phyloP scores from a whole-genome alignment of 2,888 invertebrate genomes.

The Nasonia oneida region DNA sequence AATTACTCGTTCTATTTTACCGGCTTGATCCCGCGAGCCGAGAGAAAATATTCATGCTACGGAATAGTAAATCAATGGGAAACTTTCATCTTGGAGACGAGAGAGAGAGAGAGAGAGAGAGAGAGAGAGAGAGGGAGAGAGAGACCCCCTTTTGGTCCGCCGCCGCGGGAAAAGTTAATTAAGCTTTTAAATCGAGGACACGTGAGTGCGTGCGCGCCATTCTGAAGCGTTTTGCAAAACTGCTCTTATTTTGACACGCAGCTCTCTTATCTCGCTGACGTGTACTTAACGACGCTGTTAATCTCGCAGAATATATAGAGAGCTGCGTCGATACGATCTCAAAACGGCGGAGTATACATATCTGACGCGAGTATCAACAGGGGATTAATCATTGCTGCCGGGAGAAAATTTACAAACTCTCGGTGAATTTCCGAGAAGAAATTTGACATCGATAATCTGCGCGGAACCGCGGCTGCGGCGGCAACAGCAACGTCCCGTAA shows the following conservation, averaged over 20 bases:
- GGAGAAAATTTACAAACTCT: slow-evolving; percentile 8
- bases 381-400: background rate
- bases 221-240: background rate
- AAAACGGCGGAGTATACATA: background rate
- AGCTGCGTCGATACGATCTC: background rate
- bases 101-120: too few relatives aligned
- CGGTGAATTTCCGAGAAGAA: background rate
- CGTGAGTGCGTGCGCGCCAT: background rate
- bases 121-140: too few relatives aligned
- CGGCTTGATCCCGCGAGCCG: slow-evolving; percentile 15
- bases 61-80: slow-evolving; percentile 34
- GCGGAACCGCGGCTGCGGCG: background rate
- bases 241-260: background rate
- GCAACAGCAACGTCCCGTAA: background rate
- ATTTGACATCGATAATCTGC: slow-evolving; percentile 21
- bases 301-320: background rate
- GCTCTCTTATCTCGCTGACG: background rate
- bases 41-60: slow-evolving; percentile 40
- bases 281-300: slow-evolving; percentile 13
- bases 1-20: slow-evolving; percentile 50
- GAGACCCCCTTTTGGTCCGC: background rate
- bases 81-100: slow-evolving; percentile 15
- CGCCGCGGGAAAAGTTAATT: slow-evolving; percentile 21
- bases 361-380: background rate
- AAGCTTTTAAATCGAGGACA: slow-evolving; percentile 11